Base-by-base conservation (phyloP, 2,113 vertebrate genomes). In the Mus pahari region DNA sequence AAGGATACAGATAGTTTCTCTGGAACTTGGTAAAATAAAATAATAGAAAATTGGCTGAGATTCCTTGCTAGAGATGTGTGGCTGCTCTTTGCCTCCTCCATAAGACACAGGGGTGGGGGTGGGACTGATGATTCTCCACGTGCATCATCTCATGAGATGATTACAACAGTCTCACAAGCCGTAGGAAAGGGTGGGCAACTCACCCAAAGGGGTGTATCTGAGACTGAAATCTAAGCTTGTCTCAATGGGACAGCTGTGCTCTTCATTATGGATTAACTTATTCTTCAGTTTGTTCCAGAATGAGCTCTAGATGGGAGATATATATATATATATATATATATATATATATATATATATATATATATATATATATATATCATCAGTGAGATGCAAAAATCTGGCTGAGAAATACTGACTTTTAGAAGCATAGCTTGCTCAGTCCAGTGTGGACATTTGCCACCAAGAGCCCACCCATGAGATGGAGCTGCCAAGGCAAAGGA, bases 11-110 rank as follows among this genome's bases (percentile, higher is more conserved):
- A 88, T 48, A 8, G 45, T 71, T 92, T 86, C 64, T 36, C 89
- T 75, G 48, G 91, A 95, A 96, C 24, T 55, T 90, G 28, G 14
- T 90, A 50, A 83, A 83, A 89, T n/a, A n/a, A 78, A 94, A 91
- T 45, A n/a, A 58, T 74, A 68, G 55, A 74, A 94, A 87, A 71
- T 3, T 58, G 55, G 10, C 86, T 91, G 89, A 64, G 64, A 58
- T 55, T 81, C 6, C 39, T 62, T 92, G 28, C 16, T 93, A 42
- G 89, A 79, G 68, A 62, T 42, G 48, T 55, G 55, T 33, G 55
- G 86, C 33, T 22, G 12, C n/a, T 74, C 64, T 42, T 39, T 55
- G 33, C 7, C 42, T 19, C 70, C 19, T 19, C 70, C 19, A 0
- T 19, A 31, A 62, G 48, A 39, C 14, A 33, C 71, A 60, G 45